Evolutionary conservation across 2,797 vertebrate species (phyloP).

Genomic region (Schizothorax lantsangensis): DNA sequence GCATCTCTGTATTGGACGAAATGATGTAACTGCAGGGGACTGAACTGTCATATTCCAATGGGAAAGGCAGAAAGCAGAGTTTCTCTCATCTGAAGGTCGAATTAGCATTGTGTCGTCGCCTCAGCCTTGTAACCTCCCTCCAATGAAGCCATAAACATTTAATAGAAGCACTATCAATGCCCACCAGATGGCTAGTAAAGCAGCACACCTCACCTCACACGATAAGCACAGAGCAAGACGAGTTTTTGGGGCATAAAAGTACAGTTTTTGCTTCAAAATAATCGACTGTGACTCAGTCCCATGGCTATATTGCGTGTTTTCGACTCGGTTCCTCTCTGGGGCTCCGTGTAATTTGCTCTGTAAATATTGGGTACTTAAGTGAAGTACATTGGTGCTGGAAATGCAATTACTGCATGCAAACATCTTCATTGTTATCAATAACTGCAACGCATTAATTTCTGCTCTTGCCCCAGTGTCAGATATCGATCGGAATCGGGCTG

Average conservation of each 20-base stretch:
- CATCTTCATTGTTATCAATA: constrained; percentile 82
- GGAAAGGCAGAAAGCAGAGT: constrained; percentile 37
- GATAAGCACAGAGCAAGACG: constrained; percentile 40
- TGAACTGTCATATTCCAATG: constrained; percentile 23
- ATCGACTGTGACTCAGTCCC: constrained; percentile 49
- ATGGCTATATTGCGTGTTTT: constrained; percentile 23
- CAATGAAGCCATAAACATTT: constrained; percentile 71
- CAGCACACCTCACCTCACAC: constrained; percentile 21
- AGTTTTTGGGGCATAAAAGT: constrained; percentile 20
- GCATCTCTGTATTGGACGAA: constrained; percentile 56
- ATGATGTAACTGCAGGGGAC: constrained; percentile 16
- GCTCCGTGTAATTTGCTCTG: constrained; percentile 77
- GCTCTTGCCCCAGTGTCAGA: constrained; percentile 66
- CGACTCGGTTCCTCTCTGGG: constrained; percentile 32
- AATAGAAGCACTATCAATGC: constrained; percentile 75
- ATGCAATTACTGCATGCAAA: constrained; percentile 84
- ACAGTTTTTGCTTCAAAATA: constrained; percentile 31
- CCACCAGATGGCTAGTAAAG: constrained; percentile 72
- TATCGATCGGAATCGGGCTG: constrained; percentile 78
- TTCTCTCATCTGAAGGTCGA: constrained; percentile 75
- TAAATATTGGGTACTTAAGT: constrained; percentile 79
- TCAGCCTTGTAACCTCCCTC: constrained; percentile 66
- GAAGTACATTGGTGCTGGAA: constrained; percentile 75
- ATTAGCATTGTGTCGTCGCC: constrained; percentile 67
- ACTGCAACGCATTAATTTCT: constrained; percentile 73